Evolutionary conservation across 2,113 vertebrate genomes (phyloP).

Genomic region (Neodon shergylaensis): DNA sequence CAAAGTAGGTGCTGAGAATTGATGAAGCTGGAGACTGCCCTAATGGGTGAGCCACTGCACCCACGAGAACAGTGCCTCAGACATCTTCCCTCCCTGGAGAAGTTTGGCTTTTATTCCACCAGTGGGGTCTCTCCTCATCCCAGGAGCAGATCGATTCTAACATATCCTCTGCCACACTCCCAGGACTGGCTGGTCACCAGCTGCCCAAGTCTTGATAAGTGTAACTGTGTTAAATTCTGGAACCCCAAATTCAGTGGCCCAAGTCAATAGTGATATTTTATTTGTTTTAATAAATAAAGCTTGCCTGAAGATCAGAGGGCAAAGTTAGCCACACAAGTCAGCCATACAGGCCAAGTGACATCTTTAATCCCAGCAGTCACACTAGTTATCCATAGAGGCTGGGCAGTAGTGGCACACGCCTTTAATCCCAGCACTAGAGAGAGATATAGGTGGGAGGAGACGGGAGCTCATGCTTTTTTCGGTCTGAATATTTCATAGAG

Average conservation of each 20-base stretch:
- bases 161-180: accelerated
- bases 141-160: not conserved
- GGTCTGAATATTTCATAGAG: no score
- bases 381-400: no score
- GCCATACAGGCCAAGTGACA: no score
- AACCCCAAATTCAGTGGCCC: not conserved
- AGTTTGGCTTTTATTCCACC: not conserved
- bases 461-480: no score
- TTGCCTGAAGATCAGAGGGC: no score
- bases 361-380: no score
- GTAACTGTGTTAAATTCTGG: not conserved
- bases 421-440: no score
- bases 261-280: not conserved
- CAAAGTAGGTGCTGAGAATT: not conserved
- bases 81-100: not conserved
- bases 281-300: no score
- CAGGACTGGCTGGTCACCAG: not conserved
- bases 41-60: not conserved
- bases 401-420: no score
- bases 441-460: no score
- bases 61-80: not conserved
- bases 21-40: not conserved
- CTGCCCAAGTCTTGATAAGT: not conserved
- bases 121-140: not conserved
- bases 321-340: no score